A percentile compares a stretch with the other conserved stretches of the same genome.
Evolutionary conservation across 2,888 invertebrate species (phyloP).

Genomic region (Polydrusus tereticollis): DNA sequence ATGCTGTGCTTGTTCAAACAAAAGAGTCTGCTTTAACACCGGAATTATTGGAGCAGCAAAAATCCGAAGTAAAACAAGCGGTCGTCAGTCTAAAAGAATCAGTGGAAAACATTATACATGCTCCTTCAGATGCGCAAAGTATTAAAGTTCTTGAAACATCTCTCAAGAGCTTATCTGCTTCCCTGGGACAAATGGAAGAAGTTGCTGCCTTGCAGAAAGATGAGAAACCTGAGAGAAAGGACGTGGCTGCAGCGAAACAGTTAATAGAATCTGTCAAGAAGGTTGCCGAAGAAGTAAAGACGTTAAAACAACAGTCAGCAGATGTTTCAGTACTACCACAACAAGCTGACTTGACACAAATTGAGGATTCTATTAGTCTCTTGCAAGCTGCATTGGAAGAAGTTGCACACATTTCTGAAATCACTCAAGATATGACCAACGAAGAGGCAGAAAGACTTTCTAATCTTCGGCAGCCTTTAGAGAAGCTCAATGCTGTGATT

Average conservation of each 20-base stretch:
- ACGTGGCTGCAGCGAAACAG: conserved; percentile 10
- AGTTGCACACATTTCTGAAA: conserved; percentile 3
- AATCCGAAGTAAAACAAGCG: conserved; percentile 45
- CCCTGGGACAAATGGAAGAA: conserved; percentile 9
- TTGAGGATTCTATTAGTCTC: conserved; percentile 29
- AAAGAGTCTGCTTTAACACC: conserved; percentile 20
- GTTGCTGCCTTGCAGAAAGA: not conserved
- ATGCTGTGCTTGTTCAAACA: conserved; percentile 39
- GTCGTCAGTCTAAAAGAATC: conserved; percentile 14
- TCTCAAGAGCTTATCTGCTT: not conserved
- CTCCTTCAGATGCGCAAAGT: conserved; percentile 19
- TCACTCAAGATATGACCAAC: conserved; percentile 3
- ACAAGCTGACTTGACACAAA: conserved; percentile 51
- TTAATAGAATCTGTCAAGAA: conserved; percentile 32
- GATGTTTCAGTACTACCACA: conserved; percentile 48
- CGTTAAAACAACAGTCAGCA: conserved; percentile 22
- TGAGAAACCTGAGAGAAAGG: conserved; percentile 17
- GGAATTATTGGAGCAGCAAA: conserved; percentile 44
- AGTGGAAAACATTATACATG: not conserved
- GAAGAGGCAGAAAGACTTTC: conserved; percentile 17
- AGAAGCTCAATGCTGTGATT: conserved; percentile 50
- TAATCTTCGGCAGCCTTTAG: conserved; percentile 43
- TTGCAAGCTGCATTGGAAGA: conserved; percentile 33
- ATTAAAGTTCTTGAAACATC: conserved; percentile 23
- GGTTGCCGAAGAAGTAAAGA: conserved; percentile 38